These are phyloP conservation scores for Rhodinocichla rosea DNA, from an alignment of 2,113 vertebrate genomes.

Conservation along the genomic window DNA sequence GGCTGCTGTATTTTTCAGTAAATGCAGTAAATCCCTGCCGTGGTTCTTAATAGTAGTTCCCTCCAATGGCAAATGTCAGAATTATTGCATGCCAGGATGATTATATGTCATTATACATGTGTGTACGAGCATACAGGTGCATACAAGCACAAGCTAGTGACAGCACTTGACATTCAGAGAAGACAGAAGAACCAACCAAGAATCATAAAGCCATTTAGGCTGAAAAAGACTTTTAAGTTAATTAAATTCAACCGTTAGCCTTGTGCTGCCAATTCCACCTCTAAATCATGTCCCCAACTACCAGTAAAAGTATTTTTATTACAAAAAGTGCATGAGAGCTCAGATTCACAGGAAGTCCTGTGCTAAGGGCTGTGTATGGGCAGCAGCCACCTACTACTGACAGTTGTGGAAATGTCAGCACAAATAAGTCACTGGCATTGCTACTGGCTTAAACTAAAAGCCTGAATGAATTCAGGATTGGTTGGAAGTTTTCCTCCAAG, in stretches of 20 bases:
- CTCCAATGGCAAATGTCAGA: neutral
- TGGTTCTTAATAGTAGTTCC: neutral
- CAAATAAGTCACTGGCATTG: neutral
- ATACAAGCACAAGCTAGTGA: neutral
- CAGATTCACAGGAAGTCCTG: neutral
- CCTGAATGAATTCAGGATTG: neutral
- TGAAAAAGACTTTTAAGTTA: neutral
- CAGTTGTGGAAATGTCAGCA: neutral
- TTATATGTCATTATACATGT: neutral
- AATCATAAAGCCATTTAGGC: neutral
- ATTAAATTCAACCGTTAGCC: neutral
- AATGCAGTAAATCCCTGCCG: neutral
- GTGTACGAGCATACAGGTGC: neutral
- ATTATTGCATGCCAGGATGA: neutral
- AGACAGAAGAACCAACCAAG: neutral
- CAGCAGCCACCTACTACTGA: neutral
- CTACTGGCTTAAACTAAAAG: neutral
- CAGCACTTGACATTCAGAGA: neutral
- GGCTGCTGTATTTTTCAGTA: neutral
- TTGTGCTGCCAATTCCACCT: neutral
- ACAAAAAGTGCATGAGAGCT: neutral
- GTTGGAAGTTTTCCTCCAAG: neutral
- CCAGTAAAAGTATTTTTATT: neutral
- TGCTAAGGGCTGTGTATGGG: fast-evolving
- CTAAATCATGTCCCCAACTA: neutral